Percentiles rank a stretch among this genome's conserved stretches.
phyloP scores from a whole-genome alignment of 2,888 invertebrate species.

The Dorcus parallelipipedus region DNA sequence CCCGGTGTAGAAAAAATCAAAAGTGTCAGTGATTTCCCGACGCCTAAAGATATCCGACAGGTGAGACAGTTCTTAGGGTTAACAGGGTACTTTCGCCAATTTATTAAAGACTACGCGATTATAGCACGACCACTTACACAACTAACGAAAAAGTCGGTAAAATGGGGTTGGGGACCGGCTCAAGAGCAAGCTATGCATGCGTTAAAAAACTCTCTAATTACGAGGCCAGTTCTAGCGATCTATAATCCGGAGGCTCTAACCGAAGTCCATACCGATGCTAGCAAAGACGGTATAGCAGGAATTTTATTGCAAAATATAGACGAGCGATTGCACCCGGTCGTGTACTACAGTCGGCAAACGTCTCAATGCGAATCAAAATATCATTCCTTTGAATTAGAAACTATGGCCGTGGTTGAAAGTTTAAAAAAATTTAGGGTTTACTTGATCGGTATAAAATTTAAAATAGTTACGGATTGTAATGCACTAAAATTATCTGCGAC shows the following conservation, averaged over 20 bases:
- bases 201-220: not conserved
- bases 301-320: not conserved
- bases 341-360: not conserved
- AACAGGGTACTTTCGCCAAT: not conserved
- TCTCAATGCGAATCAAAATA: not conserved
- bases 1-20: not conserved
- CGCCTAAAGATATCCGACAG: not conserved
- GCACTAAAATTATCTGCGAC: not conserved
- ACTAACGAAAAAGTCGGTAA: not conserved
- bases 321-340: not conserved
- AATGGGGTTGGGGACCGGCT: not conserved
- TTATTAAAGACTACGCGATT: not conserved
- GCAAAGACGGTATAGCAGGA: not conserved
- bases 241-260: not conserved
- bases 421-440: not conserved
- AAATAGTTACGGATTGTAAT: not conserved
- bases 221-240: not conserved
- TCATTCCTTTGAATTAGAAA: not conserved
- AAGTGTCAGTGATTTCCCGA: not conserved
- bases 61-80: not conserved
- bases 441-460: not conserved
- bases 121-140: not conserved
- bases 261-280: conserved; percentile 2
- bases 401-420: not conserved
- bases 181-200: not conserved